A percentile compares a stretch with the other conserved stretches of the same genome.
These are phyloP conservation scores for Caenorhabditis panamensis DNA, from an alignment of 2,888 invertebrate species.

Conservation along the genomic window DNA sequence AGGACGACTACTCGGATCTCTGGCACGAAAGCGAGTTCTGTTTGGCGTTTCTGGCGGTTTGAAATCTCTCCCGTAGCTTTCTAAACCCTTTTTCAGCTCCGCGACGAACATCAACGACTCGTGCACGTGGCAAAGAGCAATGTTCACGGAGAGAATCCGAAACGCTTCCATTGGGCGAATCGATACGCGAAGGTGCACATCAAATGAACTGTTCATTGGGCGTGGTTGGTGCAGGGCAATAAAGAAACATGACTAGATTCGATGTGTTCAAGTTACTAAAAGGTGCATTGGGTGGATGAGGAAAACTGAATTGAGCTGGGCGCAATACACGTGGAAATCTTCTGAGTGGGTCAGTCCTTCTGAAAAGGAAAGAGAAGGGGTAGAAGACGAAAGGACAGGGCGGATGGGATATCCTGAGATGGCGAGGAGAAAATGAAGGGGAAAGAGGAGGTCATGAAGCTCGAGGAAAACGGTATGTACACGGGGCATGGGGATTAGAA, in stretches of 20 bases:
- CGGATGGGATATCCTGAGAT: slow-evolving; percentile 54
- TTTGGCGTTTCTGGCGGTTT: slow-evolving; percentile 54
- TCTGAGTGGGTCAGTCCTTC: slow-evolving; percentile 8
- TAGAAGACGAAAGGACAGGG: neutral
- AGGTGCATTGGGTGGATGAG: neutral
- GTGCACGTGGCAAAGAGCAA: slow-evolving; percentile 47
- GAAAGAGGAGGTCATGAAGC: slow-evolving; percentile 53
- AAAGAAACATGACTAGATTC: slow-evolving; percentile 26
- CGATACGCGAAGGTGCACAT: slow-evolving; percentile 55
- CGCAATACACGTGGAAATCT: slow-evolving; percentile 28
- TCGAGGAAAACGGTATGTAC: slow-evolving; percentile 17
- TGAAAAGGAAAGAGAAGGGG: slow-evolving; percentile 3
- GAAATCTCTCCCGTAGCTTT: neutral
- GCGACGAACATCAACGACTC: slow-evolving; percentile 51
- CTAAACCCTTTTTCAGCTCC: slow-evolving; percentile 43
- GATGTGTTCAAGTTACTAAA: neutral
- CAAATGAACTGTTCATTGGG: slow-evolving; percentile 26
- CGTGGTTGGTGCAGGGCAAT: neutral
- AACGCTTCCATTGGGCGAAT: slow-evolving; percentile 59
- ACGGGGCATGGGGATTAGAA: slow-evolving; percentile 61
- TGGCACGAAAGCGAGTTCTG: slow-evolving; percentile 59
- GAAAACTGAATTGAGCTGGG: slow-evolving; percentile 12
- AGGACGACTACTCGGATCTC: slow-evolving; percentile 50
- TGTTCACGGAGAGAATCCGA: slow-evolving; percentile 51
- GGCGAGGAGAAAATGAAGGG: slow-evolving; percentile 11